Evolutionary conservation across 2,797 vertebrate species (phyloP).

Genomic region (Pelobates cultripes): DNA sequence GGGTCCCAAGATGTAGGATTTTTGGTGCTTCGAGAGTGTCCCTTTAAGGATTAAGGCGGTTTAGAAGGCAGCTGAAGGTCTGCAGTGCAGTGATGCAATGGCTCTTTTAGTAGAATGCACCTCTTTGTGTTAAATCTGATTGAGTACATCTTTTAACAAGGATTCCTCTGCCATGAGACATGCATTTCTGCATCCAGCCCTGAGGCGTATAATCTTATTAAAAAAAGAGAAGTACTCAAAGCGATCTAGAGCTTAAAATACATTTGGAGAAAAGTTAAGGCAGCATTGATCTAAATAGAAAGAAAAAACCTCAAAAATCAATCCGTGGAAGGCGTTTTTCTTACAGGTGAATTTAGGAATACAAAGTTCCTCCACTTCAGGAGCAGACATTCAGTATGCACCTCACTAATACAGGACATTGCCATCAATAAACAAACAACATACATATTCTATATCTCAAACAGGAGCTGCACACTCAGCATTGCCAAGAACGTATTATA

Average conservation of each 20-base stretch:
- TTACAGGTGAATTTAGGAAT: not conserved
- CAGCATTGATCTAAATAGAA: no score
- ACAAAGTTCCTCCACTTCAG: not conserved
- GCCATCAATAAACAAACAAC: no score
- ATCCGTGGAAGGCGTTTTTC: not conserved
- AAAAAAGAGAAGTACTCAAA: conserved; percentile 13
- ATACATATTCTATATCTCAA: no score
- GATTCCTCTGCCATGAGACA: conserved; percentile 9
- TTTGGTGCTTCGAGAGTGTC: no score
- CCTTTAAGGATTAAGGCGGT: no score
- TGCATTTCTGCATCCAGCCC: conserved; percentile 8
- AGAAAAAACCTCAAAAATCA: no score
- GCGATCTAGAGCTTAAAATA: not conserved
- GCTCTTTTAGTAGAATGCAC: conserved; percentile 13
- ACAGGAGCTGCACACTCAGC: no score
- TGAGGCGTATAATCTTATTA: conserved; percentile 43
- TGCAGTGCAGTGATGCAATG: not conserved
- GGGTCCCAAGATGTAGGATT: no score
- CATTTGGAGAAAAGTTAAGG: conserved; percentile 6
- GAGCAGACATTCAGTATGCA: no score
- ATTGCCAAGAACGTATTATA: no score
- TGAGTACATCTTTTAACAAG: conserved; percentile 23
- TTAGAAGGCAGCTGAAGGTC: not conserved
- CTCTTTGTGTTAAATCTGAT: conserved; percentile 20
- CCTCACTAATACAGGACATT: no score